Percentiles rank a stretch among this genome's conserved stretches.
Evolutionary conservation across 2,113 vertebrate genomes (phyloP).

Genomic region (Myrmophylax atrothorax): DNA sequence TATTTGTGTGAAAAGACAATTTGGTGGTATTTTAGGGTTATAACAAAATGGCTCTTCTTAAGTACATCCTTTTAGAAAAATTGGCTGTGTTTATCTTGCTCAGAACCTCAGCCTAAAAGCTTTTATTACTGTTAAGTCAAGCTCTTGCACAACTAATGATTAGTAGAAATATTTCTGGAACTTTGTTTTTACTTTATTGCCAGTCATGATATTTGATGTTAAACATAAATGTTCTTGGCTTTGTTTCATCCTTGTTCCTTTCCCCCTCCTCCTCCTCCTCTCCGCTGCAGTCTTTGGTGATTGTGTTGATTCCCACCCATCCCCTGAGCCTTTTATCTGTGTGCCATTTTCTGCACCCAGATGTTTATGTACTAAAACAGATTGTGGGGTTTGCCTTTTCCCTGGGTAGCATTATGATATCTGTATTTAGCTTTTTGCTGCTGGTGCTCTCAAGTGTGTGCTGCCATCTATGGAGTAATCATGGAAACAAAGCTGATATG

Average conservation of each 20-base stretch:
- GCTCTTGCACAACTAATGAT: background rate
- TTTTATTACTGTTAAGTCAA: background rate
- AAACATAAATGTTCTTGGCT: background rate
- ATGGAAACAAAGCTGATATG: background rate
- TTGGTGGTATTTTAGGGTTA: background rate
- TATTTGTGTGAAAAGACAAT: slow-evolving; percentile 13
- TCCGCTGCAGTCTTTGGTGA: background rate
- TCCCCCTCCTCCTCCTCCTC: background rate
- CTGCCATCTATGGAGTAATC: slow-evolving; percentile 43
- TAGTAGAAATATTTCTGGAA: slow-evolving; percentile 27
- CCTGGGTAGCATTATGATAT: background rate
- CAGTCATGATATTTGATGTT: background rate
- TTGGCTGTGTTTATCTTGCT: background rate
- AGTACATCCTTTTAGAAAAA: background rate
- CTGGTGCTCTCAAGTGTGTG: slow-evolving; percentile 12
- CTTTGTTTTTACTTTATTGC: background rate
- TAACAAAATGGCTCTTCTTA: background rate
- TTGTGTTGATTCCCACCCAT: background rate
- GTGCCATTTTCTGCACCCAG: background rate
- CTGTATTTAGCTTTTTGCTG: background rate
- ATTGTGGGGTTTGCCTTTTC: background rate
- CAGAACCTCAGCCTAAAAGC: background rate
- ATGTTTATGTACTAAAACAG: background rate
- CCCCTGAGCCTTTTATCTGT: background rate
- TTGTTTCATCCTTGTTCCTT: background rate